phyloP scores from a whole-genome alignment of 2,888 invertebrate genomes.

The Athetis lepigone region DNA sequence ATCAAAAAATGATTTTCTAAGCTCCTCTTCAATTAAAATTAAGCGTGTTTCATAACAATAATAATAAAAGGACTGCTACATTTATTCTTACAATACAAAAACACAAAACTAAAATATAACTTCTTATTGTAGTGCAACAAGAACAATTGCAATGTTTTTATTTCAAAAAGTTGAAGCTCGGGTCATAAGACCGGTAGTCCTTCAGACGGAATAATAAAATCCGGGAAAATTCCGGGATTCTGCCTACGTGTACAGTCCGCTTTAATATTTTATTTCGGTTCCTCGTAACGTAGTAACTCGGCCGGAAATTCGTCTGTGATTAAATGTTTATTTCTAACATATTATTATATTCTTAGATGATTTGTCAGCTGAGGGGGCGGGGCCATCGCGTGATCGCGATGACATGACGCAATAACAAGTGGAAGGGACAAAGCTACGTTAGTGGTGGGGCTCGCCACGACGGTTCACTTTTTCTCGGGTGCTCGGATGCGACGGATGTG shows the following conservation, averaged over 20 bases:
- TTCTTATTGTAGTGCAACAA: conserved; percentile 21
- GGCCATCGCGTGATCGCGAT: no score
- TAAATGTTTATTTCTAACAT: conserved; percentile 55
- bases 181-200: conserved; percentile 34
- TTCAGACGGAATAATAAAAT: conserved; percentile 59
- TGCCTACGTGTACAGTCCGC: conserved; percentile 16
- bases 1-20: no score
- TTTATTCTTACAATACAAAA: conserved; percentile 12
- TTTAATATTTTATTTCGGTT: conserved; percentile 56
- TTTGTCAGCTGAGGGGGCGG: no score
- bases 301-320: conserved; percentile 44
- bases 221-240: conserved; percentile 33
- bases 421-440: no score
- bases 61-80: no score
- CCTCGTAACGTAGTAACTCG: conserved; percentile 37
- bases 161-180: conserved; percentile 16
- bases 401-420: no score
- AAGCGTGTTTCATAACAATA: no score
- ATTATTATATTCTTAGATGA: no score
- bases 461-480: no score
- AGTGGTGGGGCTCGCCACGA: no score
- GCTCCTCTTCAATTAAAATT: no score
- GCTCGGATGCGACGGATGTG: no score
- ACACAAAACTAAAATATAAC: conserved; percentile 13
- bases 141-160: conserved; percentile 44